Evolutionary conservation across 2,113 vertebrate genomes (phyloP).

Genomic region (Trichechus manatus): DNA sequence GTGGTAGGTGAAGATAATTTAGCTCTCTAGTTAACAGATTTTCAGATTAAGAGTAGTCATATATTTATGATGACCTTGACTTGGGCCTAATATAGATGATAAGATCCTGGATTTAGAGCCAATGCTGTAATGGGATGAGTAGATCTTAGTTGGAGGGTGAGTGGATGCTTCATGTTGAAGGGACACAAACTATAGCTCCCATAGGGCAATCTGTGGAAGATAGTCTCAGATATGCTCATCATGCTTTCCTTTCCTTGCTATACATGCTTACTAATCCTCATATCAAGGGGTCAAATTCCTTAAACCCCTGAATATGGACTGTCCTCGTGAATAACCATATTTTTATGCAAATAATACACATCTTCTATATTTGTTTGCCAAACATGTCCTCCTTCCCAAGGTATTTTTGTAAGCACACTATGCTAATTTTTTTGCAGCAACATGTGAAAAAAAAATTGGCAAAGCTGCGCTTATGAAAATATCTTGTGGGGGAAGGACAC

Average conservation of each 20-base stretch:
- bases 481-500: no score
- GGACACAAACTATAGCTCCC: background rate
- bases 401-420: no score
- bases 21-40: background rate
- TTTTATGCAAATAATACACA: no score
- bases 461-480: no score
- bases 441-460: no score
- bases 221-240: background rate
- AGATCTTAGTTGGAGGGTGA: background rate
- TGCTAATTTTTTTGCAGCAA: no score
- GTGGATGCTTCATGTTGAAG: background rate
- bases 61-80: background rate
- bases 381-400: no score
- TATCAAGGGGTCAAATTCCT: background rate
- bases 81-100: background rate
- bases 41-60: background rate
- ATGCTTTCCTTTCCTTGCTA: background rate
- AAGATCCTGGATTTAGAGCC: background rate
- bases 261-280: background rate
- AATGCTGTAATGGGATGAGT: background rate
- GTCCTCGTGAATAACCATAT: background rate
- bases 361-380: no score
- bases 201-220: background rate
- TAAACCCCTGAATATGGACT: background rate
- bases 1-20: background rate